Conservation (phyloP, 2,797 vertebrate genomes). For the Ara ararauna region DNA sequence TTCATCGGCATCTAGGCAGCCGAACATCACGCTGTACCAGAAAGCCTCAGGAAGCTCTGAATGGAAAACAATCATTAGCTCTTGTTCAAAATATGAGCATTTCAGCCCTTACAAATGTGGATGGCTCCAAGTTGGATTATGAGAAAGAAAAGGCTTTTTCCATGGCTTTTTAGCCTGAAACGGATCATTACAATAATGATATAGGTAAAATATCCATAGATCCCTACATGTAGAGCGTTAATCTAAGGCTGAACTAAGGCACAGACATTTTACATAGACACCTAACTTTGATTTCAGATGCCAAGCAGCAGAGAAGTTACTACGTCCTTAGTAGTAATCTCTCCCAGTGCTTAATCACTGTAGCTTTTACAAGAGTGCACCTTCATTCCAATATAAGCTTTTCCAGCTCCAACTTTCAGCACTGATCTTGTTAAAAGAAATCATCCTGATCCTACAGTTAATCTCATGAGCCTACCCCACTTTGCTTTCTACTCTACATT, state of each 20-base stretch:
- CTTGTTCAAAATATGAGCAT: not conserved
- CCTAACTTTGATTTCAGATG: not conserved
- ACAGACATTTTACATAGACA: not conserved
- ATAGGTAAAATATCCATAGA: not conserved
- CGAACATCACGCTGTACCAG: not conserved
- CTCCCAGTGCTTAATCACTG: not conserved
- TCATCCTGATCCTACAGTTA: not conserved
- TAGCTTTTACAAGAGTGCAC: not conserved
- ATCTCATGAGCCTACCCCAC: not conserved
- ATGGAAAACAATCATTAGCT: fast-evolving
- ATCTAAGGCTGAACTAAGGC: not conserved
- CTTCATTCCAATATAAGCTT: not conserved
- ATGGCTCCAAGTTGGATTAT: not conserved
- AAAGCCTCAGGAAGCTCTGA: not conserved
- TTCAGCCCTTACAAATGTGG: fast-evolving
- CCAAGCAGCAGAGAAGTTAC: not conserved
- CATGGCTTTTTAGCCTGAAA: not conserved
- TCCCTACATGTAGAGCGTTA: not conserved
- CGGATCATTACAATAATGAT: not conserved
- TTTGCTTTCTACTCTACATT: not conserved
- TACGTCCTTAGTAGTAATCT: not conserved
- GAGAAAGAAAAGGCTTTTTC: not conserved
- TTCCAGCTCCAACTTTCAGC: slow-evolving; percentile 9
- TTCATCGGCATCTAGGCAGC: not conserved
- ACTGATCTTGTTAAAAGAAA: not conserved